Evolutionary conservation across 2,113 vertebrate species (phyloP), one percentile per base, ranked within the genome.

Genomic region (Scatophagus argus): DNA sequence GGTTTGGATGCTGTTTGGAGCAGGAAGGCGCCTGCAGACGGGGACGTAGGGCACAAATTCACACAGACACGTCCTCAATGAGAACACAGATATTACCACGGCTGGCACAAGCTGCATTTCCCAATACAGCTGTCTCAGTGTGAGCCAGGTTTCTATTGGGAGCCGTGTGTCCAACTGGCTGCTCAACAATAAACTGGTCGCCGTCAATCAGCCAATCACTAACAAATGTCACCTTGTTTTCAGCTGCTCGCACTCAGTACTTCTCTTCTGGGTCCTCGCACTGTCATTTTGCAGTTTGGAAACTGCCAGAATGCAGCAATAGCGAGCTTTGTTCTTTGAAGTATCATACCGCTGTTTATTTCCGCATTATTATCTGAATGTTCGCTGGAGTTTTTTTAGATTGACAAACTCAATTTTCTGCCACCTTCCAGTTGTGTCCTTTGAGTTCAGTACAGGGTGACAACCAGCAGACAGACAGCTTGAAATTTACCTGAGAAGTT

Each of bases 141-240:
- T 12, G 74, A 79, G 80, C 82, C 85, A 77, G 54, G 58, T 70
- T 67, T 79, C 59, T 67, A 34, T 44, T 49, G 71, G 74, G 65
- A 79, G 63, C 73, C 38, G 43, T 6, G 79, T 4, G 73, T 82
- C 85, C 87, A 89, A 80, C 87, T 89, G 89, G 87, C 80, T 31
- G 23, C 79, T 68, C 74, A 88, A 85, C 83, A 91, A 89, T 84
- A 56, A 82, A 84, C 54, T 70, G 74, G 16, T 23, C 16, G 55
- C 80, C 64, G 74, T 86, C 85, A 85, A 84, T 91, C 89, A 87
- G 78, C 52, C 76, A 3, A 63, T 77, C 72, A 43, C 62, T 41
- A 77, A 82, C 86, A 84, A 77, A 84, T 51, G 76, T 69, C 79
- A 73, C 65, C 88, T 78, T 80, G 86, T 82, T 84, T 86, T 81